Percentiles rank a stretch among this genome's conserved stretches.
These are phyloP conservation scores for Metellina segmentata DNA, from an alignment of 2,888 invertebrate species.

Conservation along the genomic window DNA sequence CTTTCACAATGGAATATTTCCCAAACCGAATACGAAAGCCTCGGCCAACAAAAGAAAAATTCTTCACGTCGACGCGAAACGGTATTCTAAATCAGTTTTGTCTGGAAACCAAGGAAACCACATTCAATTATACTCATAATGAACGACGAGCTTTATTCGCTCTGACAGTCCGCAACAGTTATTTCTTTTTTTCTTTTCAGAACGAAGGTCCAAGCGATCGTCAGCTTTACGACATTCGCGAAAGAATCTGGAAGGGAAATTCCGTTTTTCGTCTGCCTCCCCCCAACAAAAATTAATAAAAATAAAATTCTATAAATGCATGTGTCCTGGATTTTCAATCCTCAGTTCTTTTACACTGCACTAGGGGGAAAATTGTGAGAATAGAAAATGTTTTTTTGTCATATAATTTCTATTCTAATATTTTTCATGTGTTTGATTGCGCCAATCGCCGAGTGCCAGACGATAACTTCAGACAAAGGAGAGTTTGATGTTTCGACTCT, in stretches of 20 bases:
- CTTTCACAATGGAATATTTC: too few species aligned
- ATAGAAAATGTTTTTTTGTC: slow-evolving; percentile 17
- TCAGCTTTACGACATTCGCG: slow-evolving; percentile 41
- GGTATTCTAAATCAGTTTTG: too few species aligned
- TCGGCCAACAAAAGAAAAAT: too few species aligned
- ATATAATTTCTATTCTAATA: slow-evolving; percentile 8
- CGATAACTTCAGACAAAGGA: slow-evolving; percentile 21
- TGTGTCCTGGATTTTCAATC: neutral
- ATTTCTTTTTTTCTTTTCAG: too few species aligned
- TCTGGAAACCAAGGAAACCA: too few species aligned
- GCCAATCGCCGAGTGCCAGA: neutral
- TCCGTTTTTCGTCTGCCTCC: slow-evolving; percentile 50
- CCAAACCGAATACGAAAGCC: too few species aligned
- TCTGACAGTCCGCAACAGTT: too few species aligned
- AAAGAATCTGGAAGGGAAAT: slow-evolving; percentile 9
- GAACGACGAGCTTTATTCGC: too few species aligned
- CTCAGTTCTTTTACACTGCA: neutral
- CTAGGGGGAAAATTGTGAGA: neutral
- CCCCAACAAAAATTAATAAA: slow-evolving; percentile 2
- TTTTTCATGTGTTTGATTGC: slow-evolving; percentile 18
- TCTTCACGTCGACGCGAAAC: too few species aligned
- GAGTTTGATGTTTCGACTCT: slow-evolving; percentile 1
- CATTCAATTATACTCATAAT: too few species aligned
- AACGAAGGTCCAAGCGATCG: slow-evolving; percentile 12
- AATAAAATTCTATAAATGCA: slow-evolving; percentile 26